Conservation (phyloP, 1,140 invertebrate genomes). For the Leptonema lineaticorne region DNA sequence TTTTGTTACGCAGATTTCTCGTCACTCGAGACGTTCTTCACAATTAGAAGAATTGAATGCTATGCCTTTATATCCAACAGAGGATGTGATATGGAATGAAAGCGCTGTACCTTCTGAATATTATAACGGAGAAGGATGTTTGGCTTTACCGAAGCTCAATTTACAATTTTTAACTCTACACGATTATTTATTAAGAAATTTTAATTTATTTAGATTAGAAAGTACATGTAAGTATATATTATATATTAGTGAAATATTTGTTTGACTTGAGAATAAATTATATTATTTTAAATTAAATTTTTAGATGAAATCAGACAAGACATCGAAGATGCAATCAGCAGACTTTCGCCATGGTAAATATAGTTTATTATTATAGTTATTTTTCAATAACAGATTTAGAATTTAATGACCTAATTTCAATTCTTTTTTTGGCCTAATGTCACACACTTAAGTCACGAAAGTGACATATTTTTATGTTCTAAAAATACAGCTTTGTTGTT, state of each 20-base stretch:
- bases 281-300: constrained; percentile 9
- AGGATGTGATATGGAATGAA: constrained; percentile 98
- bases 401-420: no score
- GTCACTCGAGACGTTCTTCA: constrained; percentile 86
- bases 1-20: constrained; percentile 64
- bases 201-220: constrained; percentile 96
- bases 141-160: constrained; percentile 97
- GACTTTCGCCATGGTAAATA: constrained; percentile 87
- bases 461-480: no score
- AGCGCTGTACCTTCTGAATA: constrained; percentile 98
- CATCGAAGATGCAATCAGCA: constrained; percentile 93
- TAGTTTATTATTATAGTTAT: constrained; percentile 25
- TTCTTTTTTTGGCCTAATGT: no score
- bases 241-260: background rate
- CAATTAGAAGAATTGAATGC: constrained; percentile 95
- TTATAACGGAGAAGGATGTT: constrained; percentile 90
- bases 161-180: constrained; percentile 97
- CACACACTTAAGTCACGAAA: no score
- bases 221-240: constrained; percentile 82
- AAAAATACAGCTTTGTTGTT: no score
- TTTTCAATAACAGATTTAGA: constrained; percentile 7
- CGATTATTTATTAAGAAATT: constrained; percentile 97
- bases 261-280: constrained; percentile 8
- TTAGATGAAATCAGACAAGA: constrained; percentile 97
- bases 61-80: constrained; percentile 98